A percentile compares a stretch with the other conserved stretches of the same genome.
Evolutionary conservation across 2,888 invertebrate species (phyloP).

Genomic region (Cryptus viduatorius): DNA sequence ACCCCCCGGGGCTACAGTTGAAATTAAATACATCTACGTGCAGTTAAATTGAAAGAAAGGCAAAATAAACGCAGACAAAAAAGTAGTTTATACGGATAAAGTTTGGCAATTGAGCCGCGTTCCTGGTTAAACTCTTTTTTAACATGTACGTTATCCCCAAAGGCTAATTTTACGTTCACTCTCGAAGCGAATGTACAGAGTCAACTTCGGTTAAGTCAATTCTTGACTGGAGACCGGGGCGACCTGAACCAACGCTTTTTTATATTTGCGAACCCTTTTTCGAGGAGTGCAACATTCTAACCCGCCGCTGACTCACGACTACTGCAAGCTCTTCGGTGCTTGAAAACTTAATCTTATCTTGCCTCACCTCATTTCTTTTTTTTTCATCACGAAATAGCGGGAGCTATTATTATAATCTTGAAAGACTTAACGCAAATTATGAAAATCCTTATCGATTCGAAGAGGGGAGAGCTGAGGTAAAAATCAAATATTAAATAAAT

Average conservation of each 20-base stretch:
- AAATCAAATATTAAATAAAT: conserved; percentile 12
- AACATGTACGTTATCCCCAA: conserved; percentile 13
- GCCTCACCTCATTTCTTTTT: conserved; percentile 30
- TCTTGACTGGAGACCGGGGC: conserved; percentile 31
- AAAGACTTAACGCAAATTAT: background rate
- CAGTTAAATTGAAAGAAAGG: background rate
- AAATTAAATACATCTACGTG: conserved; percentile 36
- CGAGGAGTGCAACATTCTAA: background rate
- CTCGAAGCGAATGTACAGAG: conserved; percentile 14
- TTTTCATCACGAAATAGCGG: conserved; percentile 24
- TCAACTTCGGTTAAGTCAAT: conserved; percentile 49
- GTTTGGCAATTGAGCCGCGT: conserved; percentile 22
- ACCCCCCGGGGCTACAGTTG: background rate
- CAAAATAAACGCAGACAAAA: background rate
- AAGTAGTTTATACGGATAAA: conserved; percentile 11
- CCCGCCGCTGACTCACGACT: background rate
- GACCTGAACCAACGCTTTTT: conserved; percentile 16
- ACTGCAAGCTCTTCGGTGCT: background rate
- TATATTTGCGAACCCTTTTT: conserved; percentile 28
- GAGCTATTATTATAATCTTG: background rate
- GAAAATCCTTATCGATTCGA: background rate
- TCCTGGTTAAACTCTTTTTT: conserved; percentile 33
- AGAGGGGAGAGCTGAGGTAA: background rate
- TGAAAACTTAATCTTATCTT: background rate
- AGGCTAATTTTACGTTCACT: conserved; percentile 11